Evolutionary conservation across 2,888 invertebrate genomes (phyloP).

Genomic region (Clivina fossor): DNA sequence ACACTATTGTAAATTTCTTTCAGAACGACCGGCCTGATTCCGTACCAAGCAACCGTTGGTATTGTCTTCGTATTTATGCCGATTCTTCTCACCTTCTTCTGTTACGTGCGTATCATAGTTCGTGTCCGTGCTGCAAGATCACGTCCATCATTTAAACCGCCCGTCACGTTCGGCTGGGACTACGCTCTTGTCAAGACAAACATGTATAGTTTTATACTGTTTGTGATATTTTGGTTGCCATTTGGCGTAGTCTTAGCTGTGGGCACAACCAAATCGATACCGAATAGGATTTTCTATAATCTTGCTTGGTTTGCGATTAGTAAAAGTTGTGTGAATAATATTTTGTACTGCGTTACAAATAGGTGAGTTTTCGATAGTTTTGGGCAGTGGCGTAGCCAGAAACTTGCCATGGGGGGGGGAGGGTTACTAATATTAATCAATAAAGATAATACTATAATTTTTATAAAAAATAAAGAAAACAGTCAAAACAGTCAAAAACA

Average conservation of each 20-base stretch:
- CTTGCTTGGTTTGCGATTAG: conserved; percentile 69
- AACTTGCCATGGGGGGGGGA: no score
- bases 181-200: conserved; percentile 64
- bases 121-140: conserved; percentile 58
- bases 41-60: conserved; percentile 61
- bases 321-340: conserved; percentile 68
- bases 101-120: conserved; percentile 57
- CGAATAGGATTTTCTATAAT: conserved; percentile 63
- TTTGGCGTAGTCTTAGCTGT: conserved; percentile 63
- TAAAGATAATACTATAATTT: no score
- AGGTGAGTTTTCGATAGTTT: conserved; percentile 45
- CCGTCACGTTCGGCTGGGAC: conserved; percentile 64
- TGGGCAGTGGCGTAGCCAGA: no score
- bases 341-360: conserved; percentile 67
- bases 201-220: conserved; percentile 63
- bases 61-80: conserved; percentile 63
- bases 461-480: no score
- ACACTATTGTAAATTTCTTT: no score
- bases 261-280: conserved; percentile 55
- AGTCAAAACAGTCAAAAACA: no score
- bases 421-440: no score
- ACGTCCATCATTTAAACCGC: conserved; percentile 63
- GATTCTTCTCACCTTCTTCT: conserved; percentile 57
- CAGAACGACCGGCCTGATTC: conserved; percentile 53
- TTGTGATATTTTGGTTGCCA: conserved; percentile 68